Evolutionary conservation across 2,888 invertebrate species (phyloP).

Genomic region (Andrena dorsata): DNA sequence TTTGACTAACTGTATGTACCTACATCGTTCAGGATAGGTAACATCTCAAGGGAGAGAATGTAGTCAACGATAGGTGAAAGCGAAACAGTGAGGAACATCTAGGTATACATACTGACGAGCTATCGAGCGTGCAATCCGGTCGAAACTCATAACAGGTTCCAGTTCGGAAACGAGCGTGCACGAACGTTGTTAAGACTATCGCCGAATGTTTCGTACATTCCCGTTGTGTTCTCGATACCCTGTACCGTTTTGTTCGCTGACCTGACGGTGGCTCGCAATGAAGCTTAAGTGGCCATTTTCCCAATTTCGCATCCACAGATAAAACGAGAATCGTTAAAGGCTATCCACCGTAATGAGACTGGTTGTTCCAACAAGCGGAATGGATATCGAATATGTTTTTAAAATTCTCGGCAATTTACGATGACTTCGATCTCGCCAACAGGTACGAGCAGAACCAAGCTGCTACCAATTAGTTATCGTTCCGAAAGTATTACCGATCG

Average conservation of each 20-base stretch:
- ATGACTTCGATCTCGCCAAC: slow-evolving; percentile 1
- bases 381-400: slow-evolving; percentile 35
- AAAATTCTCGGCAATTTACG: slow-evolving; percentile 24
- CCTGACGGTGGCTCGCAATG: slow-evolving; percentile 13
- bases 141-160: slow-evolving; percentile 34
- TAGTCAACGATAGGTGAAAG: slow-evolving; percentile 5
- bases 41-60: slow-evolving; percentile 2
- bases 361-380: background rate
- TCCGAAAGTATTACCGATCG: background rate
- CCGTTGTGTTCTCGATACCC: background rate
- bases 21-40: background rate
- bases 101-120: slow-evolving; percentile 28
- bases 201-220: slow-evolving; percentile 18
- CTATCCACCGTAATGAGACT: slow-evolving; percentile 8
- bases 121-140: slow-evolving; percentile 21
- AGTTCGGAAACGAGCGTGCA: slow-evolving; percentile 26
- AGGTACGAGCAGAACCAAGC: background rate
- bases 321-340: slow-evolving; percentile 38
- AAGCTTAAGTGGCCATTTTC: slow-evolving; percentile 44
- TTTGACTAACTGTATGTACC: background rate
- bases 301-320: slow-evolving; percentile 32
- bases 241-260: slow-evolving; percentile 22
- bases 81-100: background rate
- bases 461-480: background rate
- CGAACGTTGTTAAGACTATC: slow-evolving; percentile 43